A percentile compares a stretch with the other conserved stretches of the same genome.
phyloP scores from a whole-genome alignment of 2,797 vertebrate species.

The Scleropages formosus region DNA sequence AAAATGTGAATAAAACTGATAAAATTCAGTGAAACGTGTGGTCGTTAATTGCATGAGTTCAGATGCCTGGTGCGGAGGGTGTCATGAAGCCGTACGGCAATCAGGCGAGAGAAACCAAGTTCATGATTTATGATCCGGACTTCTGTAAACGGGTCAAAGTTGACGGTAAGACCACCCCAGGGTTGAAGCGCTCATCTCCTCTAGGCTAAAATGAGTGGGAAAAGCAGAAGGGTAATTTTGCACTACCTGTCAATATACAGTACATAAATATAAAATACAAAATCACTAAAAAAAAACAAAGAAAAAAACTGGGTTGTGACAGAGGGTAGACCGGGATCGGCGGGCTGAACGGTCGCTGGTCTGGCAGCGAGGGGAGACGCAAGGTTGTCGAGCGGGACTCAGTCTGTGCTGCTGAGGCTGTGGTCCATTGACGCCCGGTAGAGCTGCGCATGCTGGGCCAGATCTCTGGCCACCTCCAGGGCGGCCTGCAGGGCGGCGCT shows the following conservation, averaged over 20 bases:
- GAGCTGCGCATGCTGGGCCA: slow-evolving; percentile 73
- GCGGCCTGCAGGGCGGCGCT: slow-evolving; percentile 64
- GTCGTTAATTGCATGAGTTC: no score
- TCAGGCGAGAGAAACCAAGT: no score
- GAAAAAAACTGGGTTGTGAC: background rate
- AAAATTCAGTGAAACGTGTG: no score
- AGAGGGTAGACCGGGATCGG: background rate
- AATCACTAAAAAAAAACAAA: background rate
- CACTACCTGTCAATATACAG: background rate
- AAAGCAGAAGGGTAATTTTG: background rate
- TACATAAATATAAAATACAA: background rate
- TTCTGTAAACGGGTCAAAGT: no score
- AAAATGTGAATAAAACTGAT: no score
- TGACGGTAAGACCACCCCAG: no score
- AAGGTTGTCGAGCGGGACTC: background rate
- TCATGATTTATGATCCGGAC: no score
- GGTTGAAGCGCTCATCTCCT: no score
- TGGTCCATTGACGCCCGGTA: slow-evolving; percentile 73
- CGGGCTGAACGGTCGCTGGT: background rate
- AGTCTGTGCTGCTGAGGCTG: slow-evolving; percentile 37
- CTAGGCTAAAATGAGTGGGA: no score
- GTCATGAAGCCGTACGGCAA: no score
- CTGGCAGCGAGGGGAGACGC: background rate
- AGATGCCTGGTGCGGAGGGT: no score
- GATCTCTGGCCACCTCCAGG: slow-evolving; percentile 65